Percentiles rank a stretch among this genome's conserved stretches.
phyloP scores from a whole-genome alignment of 2,113 vertebrate genomes.

The Lampris megalopsis region DNA sequence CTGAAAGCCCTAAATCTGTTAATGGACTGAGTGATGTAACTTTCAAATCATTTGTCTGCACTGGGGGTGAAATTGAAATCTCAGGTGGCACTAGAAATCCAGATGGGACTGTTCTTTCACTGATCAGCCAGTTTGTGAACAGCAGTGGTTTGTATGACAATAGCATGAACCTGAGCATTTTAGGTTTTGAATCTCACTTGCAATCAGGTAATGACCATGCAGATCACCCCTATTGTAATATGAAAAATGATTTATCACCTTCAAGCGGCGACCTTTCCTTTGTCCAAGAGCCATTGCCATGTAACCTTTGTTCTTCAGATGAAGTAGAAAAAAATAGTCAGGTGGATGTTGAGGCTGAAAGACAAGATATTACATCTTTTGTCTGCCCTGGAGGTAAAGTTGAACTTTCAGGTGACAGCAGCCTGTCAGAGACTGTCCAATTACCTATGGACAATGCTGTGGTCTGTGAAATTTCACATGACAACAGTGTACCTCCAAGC shows the following conservation, averaged over 20 bases:
- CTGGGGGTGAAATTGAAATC: conserved; percentile 59
- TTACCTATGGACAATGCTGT: conserved; percentile 14
- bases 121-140: background rate
- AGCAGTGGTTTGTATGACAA: background rate
- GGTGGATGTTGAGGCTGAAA: background rate
- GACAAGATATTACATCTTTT: conserved; percentile 6
- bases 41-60: conserved; percentile 63
- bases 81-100: conserved; percentile 11
- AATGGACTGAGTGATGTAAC: conserved; percentile 44
- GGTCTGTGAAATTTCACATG: background rate
- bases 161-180: conserved; percentile 24
- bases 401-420: conserved; percentile 20
- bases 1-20: background rate
- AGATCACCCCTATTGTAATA: conserved; percentile 61
- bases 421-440: conserved; percentile 13
- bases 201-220: conserved; percentile 6
- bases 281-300: background rate
- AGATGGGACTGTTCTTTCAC: conserved; percentile 38
- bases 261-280: background rate
- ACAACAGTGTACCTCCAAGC: background rate
- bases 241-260: background rate
- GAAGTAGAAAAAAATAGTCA: background rate
- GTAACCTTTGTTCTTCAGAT: background rate
- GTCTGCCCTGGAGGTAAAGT: conserved; percentile 11
- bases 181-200: conserved; percentile 18